Percentiles rank a stretch among this genome's conserved stretches.
Conservation (phyloP, 2,113 vertebrate genomes). For the Parus major region DNA sequence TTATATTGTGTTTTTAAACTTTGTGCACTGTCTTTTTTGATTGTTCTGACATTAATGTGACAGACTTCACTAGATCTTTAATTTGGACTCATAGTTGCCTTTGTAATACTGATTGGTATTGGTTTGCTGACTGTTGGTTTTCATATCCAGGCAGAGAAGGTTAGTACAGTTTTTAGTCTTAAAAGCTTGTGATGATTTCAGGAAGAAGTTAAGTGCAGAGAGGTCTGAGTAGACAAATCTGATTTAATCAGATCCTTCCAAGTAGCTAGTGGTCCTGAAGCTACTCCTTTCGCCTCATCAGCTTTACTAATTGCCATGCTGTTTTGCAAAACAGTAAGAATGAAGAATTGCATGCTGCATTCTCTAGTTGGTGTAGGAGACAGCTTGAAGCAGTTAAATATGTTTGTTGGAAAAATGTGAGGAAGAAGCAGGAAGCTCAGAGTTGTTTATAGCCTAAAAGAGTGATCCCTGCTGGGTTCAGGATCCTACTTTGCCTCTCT, state of each 20-base stretch:
- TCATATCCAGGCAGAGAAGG: not conserved
- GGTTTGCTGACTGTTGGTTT: not conserved
- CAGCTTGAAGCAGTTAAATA: not conserved
- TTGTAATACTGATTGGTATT: not conserved
- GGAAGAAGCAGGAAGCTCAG: not conserved
- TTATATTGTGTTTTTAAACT: not conserved
- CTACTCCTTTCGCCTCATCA: not conserved
- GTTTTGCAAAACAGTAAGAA: not conserved
- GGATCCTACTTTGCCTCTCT: not conserved
- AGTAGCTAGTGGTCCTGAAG: not conserved
- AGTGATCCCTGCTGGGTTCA: not conserved
- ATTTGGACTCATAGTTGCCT: not conserved
- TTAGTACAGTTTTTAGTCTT: not conserved
- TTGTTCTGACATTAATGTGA: not conserved
- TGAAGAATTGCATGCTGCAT: not conserved
- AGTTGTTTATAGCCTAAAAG: not conserved
- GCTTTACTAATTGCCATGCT: not conserved
- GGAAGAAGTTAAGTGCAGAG: not conserved
- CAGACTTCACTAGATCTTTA: not conserved
- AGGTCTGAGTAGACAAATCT: not conserved
- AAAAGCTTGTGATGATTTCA: not conserved
- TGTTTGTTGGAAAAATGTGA: not conserved
- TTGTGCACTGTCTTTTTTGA: not conserved
- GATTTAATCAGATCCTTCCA: not conserved
- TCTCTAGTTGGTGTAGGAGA: not conserved